phyloP scores from a whole-genome alignment of 2,797 vertebrate species.

The Macrochelys suwanniensis region DNA sequence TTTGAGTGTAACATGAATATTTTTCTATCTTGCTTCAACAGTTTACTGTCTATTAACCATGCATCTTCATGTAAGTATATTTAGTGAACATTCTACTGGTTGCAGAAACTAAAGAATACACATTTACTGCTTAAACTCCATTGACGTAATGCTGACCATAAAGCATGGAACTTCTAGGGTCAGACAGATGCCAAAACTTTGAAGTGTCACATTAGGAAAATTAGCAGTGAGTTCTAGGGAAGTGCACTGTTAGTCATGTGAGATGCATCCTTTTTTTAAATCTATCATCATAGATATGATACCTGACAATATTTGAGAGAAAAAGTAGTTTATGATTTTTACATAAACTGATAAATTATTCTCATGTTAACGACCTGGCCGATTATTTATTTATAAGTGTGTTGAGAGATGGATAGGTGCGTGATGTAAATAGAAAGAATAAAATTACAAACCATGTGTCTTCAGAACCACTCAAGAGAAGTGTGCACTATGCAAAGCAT shows the following conservation, averaged over 20 bases:
- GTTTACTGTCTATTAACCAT: background rate
- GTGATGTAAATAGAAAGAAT: background rate
- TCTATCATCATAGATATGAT: background rate
- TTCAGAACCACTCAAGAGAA: no score
- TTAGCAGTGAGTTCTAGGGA: slow-evolving; percentile 32
- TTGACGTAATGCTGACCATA: background rate
- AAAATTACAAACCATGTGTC: no score
- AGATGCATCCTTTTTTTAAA: slow-evolving; percentile 15
- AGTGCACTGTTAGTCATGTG: slow-evolving; percentile 17
- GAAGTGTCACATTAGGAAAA: slow-evolving; percentile 42
- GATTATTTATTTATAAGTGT: background rate
- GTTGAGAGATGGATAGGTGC: background rate
- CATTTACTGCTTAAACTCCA: background rate
- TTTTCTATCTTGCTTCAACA: background rate
- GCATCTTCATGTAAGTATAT: background rate
- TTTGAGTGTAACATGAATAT: background rate
- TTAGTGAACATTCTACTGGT: background rate
- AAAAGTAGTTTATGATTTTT: background rate
- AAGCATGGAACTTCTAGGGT: slow-evolving; percentile 25
- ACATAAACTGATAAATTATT: background rate
- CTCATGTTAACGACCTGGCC: background rate
- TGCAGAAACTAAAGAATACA: background rate
- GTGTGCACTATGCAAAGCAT: no score
- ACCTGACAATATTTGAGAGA: background rate
- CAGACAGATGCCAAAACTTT: slow-evolving; percentile 39